These are phyloP conservation scores for Lamprotornis superbus DNA, from an alignment of 2,113 vertebrate genomes.

Conservation along the genomic window DNA sequence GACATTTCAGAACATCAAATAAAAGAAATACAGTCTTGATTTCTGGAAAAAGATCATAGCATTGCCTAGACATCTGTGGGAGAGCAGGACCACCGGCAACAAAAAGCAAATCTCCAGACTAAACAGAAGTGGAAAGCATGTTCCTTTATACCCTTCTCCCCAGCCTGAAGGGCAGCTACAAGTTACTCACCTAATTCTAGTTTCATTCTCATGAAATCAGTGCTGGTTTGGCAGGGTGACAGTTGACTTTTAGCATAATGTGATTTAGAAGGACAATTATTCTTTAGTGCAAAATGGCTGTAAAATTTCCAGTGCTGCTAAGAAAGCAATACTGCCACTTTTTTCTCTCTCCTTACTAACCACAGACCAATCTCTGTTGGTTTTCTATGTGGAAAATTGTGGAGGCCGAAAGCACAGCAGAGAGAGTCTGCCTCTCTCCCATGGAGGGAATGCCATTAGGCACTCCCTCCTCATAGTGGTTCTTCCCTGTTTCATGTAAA, in stretches of 20 bases:
- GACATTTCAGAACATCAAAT: background rate
- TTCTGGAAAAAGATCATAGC: background rate
- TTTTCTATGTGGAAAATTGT: background rate
- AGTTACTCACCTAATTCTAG: background rate
- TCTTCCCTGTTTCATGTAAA: too few relatives aligned
- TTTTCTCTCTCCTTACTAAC: background rate
- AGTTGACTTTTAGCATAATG: background rate
- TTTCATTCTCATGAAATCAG: background rate
- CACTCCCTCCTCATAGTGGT: too few relatives aligned
- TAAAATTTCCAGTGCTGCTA: background rate
- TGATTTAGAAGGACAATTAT: background rate
- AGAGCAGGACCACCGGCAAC: background rate
- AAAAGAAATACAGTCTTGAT: background rate
- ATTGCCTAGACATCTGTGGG: background rate
- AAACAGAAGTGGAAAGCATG: background rate
- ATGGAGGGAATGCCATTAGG: too few relatives aligned
- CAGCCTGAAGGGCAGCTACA: background rate
- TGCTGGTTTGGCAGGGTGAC: background rate
- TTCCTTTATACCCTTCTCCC: background rate
- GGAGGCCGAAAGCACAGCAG: too few relatives aligned
- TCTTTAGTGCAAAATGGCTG: background rate
- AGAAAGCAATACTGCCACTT: background rate
- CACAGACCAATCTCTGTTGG: background rate
- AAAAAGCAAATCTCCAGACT: background rate
- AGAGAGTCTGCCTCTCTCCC: too few relatives aligned